Evolutionary conservation across 2,888 invertebrate genomes (phyloP).

Genomic region (Phymatocera aterrima): DNA sequence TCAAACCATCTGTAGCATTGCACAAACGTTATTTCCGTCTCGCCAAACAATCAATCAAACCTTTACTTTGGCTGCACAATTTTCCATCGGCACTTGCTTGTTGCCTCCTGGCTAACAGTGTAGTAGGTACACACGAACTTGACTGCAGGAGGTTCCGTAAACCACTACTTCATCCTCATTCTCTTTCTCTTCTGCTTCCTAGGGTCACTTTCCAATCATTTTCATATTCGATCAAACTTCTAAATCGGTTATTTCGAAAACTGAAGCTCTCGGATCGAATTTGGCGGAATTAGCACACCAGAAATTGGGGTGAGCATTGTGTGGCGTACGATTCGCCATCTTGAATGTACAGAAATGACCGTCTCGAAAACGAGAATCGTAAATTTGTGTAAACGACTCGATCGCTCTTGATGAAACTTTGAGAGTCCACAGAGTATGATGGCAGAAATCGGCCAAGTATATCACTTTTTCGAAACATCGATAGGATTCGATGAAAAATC

Average conservation of each 20-base stretch:
- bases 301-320: too few relatives aligned
- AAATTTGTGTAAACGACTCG: too few relatives aligned
- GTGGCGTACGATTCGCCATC: too few relatives aligned
- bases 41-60: constrained; percentile 65
- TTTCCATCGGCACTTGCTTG: constrained; percentile 61
- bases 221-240: constrained; percentile 26
- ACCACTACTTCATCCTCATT: background rate
- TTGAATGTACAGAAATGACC: too few relatives aligned
- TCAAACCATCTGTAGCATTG: constrained; percentile 52
- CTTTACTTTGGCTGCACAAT: constrained; percentile 63
- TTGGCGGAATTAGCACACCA: background rate
- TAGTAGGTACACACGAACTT: constrained; percentile 47
- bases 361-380: too few relatives aligned
- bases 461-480: too few relatives aligned
- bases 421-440: too few relatives aligned
- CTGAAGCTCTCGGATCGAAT: background rate
- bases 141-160: background rate
- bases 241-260: background rate
- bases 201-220: constrained; percentile 42
- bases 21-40: constrained; percentile 59
- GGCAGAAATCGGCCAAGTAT: too few relatives aligned
- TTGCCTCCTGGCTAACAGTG: constrained; percentile 63
- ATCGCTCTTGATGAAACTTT: too few relatives aligned
- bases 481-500: too few relatives aligned
- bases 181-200: too few relatives aligned